phyloP scores from a whole-genome alignment of 2,888 invertebrate species.

The Hirtodrosophila trivittata region DNA sequence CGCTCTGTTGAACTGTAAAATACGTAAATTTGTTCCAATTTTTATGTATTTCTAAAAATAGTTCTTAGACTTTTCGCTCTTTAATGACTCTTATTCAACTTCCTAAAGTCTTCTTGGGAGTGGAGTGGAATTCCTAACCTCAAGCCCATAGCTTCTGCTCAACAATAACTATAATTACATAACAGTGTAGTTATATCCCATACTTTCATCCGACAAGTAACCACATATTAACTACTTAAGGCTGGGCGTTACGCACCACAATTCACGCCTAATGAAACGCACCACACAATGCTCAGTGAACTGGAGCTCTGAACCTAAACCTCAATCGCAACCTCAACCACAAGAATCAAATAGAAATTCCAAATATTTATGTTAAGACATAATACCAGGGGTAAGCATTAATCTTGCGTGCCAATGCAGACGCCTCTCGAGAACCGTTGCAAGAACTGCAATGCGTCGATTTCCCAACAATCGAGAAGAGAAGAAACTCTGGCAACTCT shows the following conservation, averaged over 20 bases:
- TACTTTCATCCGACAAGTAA: slow-evolving; percentile 14
- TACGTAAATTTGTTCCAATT: slow-evolving; percentile 14
- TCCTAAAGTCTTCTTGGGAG: too few relatives aligned
- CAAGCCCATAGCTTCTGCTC: neutral
- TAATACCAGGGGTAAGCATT: slow-evolving; percentile 36
- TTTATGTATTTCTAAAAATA: neutral
- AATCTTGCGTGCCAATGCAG: slow-evolving; percentile 38
- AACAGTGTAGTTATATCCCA: slow-evolving; percentile 27
- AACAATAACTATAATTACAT: slow-evolving; percentile 49
- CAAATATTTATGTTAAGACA: slow-evolving; percentile 50
- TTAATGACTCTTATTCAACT: too few relatives aligned
- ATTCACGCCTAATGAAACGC: slow-evolving; percentile 70
- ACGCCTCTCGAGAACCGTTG: slow-evolving; percentile 47
- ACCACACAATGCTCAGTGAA: slow-evolving; percentile 48
- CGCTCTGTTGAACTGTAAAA: slow-evolving; percentile 23
- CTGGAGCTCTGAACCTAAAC: slow-evolving; percentile 27
- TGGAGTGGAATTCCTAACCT: neutral
- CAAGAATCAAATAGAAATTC: slow-evolving; percentile 76
- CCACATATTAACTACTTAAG: slow-evolving; percentile 64
- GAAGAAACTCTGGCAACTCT: slow-evolving; percentile 43
- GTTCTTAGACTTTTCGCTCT: neutral
- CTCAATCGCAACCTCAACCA: slow-evolving; percentile 67
- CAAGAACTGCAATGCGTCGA: slow-evolving; percentile 48
- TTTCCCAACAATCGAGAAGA: slow-evolving; percentile 26
- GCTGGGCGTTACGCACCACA: slow-evolving; percentile 55